Base-by-base conservation (phyloP, 2,888 invertebrate species). In the Ophion costatus region DNA sequence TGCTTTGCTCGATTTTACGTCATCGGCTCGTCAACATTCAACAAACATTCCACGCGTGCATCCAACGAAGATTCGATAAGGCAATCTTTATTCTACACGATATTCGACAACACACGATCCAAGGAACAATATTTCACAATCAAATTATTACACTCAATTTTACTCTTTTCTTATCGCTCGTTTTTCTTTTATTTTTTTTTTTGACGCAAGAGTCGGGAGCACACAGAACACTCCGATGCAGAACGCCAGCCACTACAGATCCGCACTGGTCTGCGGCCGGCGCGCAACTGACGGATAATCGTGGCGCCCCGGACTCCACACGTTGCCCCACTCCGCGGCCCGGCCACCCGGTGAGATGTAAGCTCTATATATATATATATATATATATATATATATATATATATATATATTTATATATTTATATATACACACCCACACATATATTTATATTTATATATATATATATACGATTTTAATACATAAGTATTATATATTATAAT, bases 191-290 rank as follows among this genome's bases (percentile, higher is more conserved):
- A 45, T 75, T 51, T 20, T 11, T 59, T 59, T 14, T 22, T 79
- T 64, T 38, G 17, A 61, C 22, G 38, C 2, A 24, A 2, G 4
- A 33, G 22, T 10, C 66, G 20, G 17, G 29, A 51, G 38, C 24
- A 80, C 33, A 17, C 42, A 22, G 56, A 56, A 77, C 64, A 24
- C 11, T n/a, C 42, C 22, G 22, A 45, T 29, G 24, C 69, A 56
- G 22, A 64, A 63, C 78, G 74, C 61, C 61, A 61, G 74, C 61
- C 61, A 61, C 33, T 57, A 51, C 66, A 29, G 59, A 84, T 70
- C 87, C 88, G 86, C 84, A 71, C 86, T 82, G 74, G 71, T 80
- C 86, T 75, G 79, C 84, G 86, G 85, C 84, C 90, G 89, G 87
- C 87, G 80, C 85, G 82, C 90, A 87, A 90, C 88, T 89, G 83